phyloP scores from a whole-genome alignment of 2,888 invertebrate species.

The Drosophila stalkeri region DNA sequence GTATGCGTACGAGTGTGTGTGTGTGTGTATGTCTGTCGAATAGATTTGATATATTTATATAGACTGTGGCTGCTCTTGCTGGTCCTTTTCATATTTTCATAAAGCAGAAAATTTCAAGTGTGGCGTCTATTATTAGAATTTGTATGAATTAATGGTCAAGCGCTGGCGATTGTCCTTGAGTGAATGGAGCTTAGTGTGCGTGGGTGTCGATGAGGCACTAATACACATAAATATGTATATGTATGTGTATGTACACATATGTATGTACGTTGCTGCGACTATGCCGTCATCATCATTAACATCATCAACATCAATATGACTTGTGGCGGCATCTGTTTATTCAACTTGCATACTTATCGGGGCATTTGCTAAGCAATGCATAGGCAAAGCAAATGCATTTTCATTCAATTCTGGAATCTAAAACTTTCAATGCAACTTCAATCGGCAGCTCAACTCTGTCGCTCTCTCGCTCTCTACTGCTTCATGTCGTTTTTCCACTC shows the following conservation, averaged over 20 bases:
- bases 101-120: slow-evolving; percentile 55
- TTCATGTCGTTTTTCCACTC: slow-evolving; percentile 1
- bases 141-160: slow-evolving; percentile 51
- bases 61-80: slow-evolving; percentile 34
- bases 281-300: slow-evolving; percentile 40
- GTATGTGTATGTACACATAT: neutral
- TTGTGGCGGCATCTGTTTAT: neutral
- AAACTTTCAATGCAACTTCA: slow-evolving; percentile 37
- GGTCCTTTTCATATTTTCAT: slow-evolving; percentile 30
- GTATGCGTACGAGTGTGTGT: neutral
- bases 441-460: slow-evolving; percentile 9
- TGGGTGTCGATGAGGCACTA: slow-evolving; percentile 39
- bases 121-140: slow-evolving; percentile 45
- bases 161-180: slow-evolving; percentile 34
- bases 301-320: slow-evolving; percentile 17
- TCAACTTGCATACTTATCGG: slow-evolving; percentile 57
- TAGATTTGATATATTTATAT: slow-evolving; percentile 18
- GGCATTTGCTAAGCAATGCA: slow-evolving; percentile 6
- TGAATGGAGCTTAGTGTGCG: slow-evolving; percentile 33
- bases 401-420: slow-evolving; percentile 25
- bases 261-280: slow-evolving; percentile 8
- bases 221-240: slow-evolving; percentile 6
- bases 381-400: slow-evolving; percentile 1
- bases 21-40: neutral
- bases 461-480: slow-evolving; percentile 9